phyloP scores from a whole-genome alignment of 2,888 invertebrate species.

The Hipparchia semele region DNA sequence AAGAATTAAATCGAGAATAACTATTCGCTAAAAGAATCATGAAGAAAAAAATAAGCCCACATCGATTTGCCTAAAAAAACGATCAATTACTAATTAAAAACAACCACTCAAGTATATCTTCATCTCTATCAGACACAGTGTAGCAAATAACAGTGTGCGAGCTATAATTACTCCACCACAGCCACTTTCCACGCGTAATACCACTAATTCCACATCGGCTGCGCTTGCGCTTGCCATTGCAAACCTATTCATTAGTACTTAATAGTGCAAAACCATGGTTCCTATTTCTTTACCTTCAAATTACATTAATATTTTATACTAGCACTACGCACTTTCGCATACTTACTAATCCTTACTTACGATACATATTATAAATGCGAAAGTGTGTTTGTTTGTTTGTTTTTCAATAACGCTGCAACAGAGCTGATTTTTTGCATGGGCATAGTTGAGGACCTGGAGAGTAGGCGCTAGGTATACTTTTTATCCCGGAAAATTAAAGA shows the following conservation, averaged over 20 bases:
- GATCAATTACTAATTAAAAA: not conserved
- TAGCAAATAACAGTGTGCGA: conserved; percentile 25
- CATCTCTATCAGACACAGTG: conserved; percentile 2
- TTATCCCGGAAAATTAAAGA: too few species aligned
- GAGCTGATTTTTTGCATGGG: too few species aligned
- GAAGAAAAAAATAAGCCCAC: too few species aligned
- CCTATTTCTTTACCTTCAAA: not conserved
- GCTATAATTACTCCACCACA: conserved; percentile 32
- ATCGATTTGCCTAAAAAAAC: not conserved
- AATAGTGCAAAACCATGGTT: conserved; percentile 7
- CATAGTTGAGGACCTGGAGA: too few species aligned
- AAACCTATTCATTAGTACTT: conserved; percentile 33
- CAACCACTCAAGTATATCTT: not conserved
- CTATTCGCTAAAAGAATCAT: too few species aligned
- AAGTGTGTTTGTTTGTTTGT: not conserved
- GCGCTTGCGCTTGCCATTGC: conserved; percentile 22
- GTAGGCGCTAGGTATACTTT: too few species aligned
- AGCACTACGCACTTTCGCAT: not conserved
- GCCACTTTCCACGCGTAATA: conserved; percentile 30
- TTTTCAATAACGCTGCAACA: too few species aligned
- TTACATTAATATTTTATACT: not conserved
- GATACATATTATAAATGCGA: not conserved
- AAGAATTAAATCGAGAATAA: too few species aligned
- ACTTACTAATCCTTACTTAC: too few species aligned
- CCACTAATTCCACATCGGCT: conserved; percentile 22